Conservation (phyloP, 2,888 invertebrate species). For the Serrognathus titanus region DNA sequence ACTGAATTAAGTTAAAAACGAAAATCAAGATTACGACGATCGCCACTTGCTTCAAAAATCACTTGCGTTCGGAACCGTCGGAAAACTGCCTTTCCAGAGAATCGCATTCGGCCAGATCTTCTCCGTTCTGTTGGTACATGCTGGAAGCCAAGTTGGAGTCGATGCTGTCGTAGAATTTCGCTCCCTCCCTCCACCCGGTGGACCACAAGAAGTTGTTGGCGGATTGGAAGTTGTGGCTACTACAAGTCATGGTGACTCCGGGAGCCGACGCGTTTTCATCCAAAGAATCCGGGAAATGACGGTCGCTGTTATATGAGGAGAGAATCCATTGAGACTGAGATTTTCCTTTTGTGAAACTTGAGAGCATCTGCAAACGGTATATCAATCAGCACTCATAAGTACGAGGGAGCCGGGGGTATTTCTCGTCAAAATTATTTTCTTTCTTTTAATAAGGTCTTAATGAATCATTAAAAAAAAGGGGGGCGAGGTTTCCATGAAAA, state of each 20-base stretch:
- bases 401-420: not conserved
- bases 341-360: conserved; percentile 42
- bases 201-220: conserved; percentile 58
- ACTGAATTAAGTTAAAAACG: too few species aligned
- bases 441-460: not conserved
- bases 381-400: not conserved
- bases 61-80: conserved; percentile 11
- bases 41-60: conserved; percentile 4
- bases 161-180: conserved; percentile 66
- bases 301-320: conserved; percentile 44
- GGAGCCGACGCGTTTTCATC: conserved; percentile 44
- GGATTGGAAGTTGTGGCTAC: conserved; percentile 44
- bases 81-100: conserved; percentile 52
- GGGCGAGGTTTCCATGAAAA: not conserved
- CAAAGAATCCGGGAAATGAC: conserved; percentile 53
- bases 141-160: conserved; percentile 52
- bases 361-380: conserved; percentile 15
- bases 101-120: conserved; percentile 58
- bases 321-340: conserved; percentile 49
- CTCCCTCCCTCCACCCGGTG: conserved; percentile 37
- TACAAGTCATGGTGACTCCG: conserved; percentile 38
- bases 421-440: not conserved
- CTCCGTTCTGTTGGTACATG: conserved; percentile 50
- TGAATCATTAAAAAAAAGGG: not conserved
- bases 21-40: not conserved